Conservation (phyloP, 2,797 vertebrate species). For the Pipistrellus kuhlii region DNA sequence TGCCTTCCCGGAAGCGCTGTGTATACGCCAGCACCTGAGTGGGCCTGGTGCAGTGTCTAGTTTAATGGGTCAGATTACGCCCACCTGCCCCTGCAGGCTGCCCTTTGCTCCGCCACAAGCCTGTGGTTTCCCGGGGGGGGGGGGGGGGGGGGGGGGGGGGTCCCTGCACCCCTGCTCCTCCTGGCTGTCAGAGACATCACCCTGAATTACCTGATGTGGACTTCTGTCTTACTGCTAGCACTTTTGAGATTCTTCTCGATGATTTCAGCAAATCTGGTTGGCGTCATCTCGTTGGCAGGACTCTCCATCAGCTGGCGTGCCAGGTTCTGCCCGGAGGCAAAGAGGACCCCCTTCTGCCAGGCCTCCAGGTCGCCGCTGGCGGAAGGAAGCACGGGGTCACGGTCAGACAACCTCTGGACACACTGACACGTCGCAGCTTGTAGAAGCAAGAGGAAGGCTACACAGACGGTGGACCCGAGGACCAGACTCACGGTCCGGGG, state of each 20-base stretch:
- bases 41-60: not conserved
- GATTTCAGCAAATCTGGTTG: constrained; percentile 92
- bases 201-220: constrained; percentile 89
- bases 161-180: too few relatives aligned
- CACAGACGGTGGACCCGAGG: not conserved
- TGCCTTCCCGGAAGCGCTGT: not conserved
- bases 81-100: not conserved
- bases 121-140: not conserved
- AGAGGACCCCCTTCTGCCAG: constrained; percentile 94
- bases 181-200: not conserved
- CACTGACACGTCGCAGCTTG: too few relatives aligned
- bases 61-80: not conserved
- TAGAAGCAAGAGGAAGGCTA: not conserved
- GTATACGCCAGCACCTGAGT: fast-evolving
- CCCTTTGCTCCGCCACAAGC: not conserved
- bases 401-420: not conserved
- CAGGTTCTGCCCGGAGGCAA: constrained; percentile 96
- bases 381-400: constrained; percentile 45
- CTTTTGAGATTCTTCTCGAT: constrained; percentile 92
- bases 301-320: constrained; percentile 96
- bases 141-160: too few relatives aligned
- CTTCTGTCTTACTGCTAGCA: constrained; percentile 88
- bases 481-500: not conserved
- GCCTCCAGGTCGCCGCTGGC: constrained; percentile 88
- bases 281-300: constrained; percentile 96